Conservation (phyloP, 2,113 vertebrate species). For the Mesembrinibis cayennensis region DNA sequence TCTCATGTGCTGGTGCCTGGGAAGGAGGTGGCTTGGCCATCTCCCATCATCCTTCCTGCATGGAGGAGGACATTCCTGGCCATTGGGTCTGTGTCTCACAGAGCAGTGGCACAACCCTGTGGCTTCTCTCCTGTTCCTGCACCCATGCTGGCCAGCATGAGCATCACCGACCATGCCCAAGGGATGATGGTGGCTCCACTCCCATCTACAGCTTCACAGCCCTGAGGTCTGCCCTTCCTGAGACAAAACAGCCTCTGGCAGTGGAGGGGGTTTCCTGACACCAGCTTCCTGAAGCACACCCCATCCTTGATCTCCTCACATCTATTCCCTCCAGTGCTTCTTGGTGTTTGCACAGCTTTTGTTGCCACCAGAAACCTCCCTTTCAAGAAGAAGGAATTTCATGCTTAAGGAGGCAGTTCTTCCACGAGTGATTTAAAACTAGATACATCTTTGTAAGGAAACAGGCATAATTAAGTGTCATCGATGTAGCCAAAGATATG, state of each 20-base stretch:
- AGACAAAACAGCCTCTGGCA: neutral
- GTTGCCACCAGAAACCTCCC: neutral
- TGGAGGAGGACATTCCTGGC: neutral
- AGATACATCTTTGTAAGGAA: slow-evolving; percentile 52
- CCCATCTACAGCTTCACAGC: neutral
- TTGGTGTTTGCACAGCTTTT: neutral
- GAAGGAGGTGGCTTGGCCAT: neutral
- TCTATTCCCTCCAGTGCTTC: neutral
- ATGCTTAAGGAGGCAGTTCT: slow-evolving; percentile 14
- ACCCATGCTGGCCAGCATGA: neutral
- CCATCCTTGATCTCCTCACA: neutral
- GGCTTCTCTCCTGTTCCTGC: neutral
- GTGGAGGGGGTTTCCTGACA: neutral
- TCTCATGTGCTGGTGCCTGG: neutral
- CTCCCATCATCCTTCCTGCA: neutral
- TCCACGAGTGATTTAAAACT: slow-evolving; percentile 31
- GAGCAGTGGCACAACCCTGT: neutral
- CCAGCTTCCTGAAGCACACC: fast-evolving
- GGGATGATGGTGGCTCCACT: neutral
- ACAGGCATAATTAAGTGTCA: slow-evolving; percentile 48
- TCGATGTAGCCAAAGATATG: slow-evolving; percentile 49
- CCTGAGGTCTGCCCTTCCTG: neutral
- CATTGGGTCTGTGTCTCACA: neutral
- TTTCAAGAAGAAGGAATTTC: neutral
- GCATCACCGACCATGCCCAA: neutral